phyloP scores from a whole-genome alignment of 92 coral and sea anemone species.

The Parazoanthus darwini region DNA sequence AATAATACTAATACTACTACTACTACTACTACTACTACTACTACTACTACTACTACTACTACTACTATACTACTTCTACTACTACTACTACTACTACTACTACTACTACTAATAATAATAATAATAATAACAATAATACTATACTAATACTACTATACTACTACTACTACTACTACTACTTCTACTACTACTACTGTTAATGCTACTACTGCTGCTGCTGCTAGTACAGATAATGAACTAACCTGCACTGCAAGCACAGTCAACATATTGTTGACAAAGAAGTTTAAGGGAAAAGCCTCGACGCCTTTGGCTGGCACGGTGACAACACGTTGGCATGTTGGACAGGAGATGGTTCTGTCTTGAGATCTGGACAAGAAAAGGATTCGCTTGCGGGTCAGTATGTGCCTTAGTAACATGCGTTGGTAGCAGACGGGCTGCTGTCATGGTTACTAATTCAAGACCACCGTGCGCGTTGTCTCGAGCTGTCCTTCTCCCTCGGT shows the following conservation, averaged over 20 bases:
- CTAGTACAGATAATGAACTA: not conserved
- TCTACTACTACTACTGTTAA: not conserved
- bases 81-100: not conserved
- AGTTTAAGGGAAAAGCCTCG: conserved; percentile 87
- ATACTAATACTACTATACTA: not conserved
- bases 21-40: not conserved
- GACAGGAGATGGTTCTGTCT: conserved; percentile 78
- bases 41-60: not conserved
- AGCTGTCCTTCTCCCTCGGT: not conserved
- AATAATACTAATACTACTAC: not conserved
- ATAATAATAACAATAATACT: no score
- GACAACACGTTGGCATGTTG: conserved; percentile 69
- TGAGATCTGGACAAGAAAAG: conserved; percentile 56
- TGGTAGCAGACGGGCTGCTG: not conserved
- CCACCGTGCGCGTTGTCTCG: not conserved
- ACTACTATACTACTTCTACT: not conserved
- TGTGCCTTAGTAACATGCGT: not conserved
- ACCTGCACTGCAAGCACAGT: conserved; percentile 83
- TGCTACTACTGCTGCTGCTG: not conserved
- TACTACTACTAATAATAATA: no score
- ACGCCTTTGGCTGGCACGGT: conserved; percentile 91
- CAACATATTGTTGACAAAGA: conserved; percentile 87
- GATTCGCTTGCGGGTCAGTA: no score
- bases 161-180: conserved; percentile 3
- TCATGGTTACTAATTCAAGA: not conserved